Conservation (phyloP, 2,113 vertebrate species). For the Dasypus novemcinctus region DNA sequence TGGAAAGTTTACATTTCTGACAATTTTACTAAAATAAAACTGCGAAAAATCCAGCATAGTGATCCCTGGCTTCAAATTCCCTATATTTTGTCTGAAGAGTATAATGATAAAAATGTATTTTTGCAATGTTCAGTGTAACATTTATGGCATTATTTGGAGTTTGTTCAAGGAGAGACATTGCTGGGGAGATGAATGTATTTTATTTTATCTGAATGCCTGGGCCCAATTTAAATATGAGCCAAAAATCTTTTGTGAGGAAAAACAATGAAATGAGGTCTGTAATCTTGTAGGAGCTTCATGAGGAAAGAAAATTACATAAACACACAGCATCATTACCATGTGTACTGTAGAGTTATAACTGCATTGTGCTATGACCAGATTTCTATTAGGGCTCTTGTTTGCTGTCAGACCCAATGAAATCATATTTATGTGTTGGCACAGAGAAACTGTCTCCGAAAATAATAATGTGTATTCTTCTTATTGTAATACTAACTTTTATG, state of each 20-base stretch:
- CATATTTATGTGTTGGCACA: conserved; percentile 39
- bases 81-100: conserved; percentile 66
- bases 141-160: conserved; percentile 70
- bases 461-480: conserved; percentile 25
- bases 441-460: conserved; percentile 45
- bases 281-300: not conserved
- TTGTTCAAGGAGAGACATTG: conserved; percentile 69
- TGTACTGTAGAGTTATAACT: conserved; percentile 51
- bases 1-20: conserved; percentile 74
- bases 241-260: conserved; percentile 55
- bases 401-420: conserved; percentile 51
- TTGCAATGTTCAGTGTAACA: conserved; percentile 64
- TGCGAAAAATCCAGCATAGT: conserved; percentile 64
- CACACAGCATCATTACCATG: not conserved
- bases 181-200: conserved; percentile 61
- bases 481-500: conserved; percentile 20
- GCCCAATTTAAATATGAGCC: conserved; percentile 50
- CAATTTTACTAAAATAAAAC: conserved; percentile 79
- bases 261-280: conserved; percentile 46
- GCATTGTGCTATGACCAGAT: conserved; percentile 29
- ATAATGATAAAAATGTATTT: conserved; percentile 73
- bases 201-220: conserved; percentile 56
- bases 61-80: conserved; percentile 71
- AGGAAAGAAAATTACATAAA: conserved; percentile 27
- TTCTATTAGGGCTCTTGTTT: conserved; percentile 40